Evolutionary conservation across 2,797 vertebrate genomes (phyloP).

Genomic region (Spondyliosoma cantharus): DNA sequence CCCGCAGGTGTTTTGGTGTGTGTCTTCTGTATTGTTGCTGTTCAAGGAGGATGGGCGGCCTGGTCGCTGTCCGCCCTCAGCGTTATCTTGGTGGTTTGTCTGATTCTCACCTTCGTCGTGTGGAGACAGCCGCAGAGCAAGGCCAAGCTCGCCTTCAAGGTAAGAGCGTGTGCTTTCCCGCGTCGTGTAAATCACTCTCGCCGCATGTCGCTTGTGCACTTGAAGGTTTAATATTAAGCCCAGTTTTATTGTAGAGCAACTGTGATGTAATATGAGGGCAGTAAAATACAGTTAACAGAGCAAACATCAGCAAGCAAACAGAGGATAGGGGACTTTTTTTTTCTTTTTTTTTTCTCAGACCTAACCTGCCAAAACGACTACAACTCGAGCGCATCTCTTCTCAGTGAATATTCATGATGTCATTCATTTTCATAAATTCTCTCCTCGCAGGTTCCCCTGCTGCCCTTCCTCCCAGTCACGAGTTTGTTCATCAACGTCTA

Average conservation of each 20-base stretch:
- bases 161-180: slow-evolving; percentile 70
- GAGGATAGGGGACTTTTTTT: neutral
- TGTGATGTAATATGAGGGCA: neutral
- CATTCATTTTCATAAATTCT: neutral
- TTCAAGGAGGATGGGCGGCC: slow-evolving; percentile 78
- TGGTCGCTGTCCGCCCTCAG: slow-evolving; percentile 82
- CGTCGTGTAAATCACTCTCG: neutral
- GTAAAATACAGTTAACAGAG: neutral
- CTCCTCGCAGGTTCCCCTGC: slow-evolving; percentile 89
- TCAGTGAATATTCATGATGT: neutral
- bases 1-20: slow-evolving; percentile 88
- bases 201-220: neutral
- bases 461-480: slow-evolving; percentile 90
- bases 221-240: neutral
- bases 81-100: slow-evolving; percentile 64
- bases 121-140: slow-evolving; percentile 95
- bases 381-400: too few relatives aligned
- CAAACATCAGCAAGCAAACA: neutral
- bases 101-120: slow-evolving; percentile 83
- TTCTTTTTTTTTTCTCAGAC: too few relatives aligned
- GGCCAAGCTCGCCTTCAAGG: slow-evolving; percentile 95
- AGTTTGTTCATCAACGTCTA: slow-evolving; percentile 98
- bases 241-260: neutral
- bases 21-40: slow-evolving; percentile 86
- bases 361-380: neutral